phyloP scores from a whole-genome alignment of 2,797 vertebrate species.

The Pantherophis alleghaniensis region DNA sequence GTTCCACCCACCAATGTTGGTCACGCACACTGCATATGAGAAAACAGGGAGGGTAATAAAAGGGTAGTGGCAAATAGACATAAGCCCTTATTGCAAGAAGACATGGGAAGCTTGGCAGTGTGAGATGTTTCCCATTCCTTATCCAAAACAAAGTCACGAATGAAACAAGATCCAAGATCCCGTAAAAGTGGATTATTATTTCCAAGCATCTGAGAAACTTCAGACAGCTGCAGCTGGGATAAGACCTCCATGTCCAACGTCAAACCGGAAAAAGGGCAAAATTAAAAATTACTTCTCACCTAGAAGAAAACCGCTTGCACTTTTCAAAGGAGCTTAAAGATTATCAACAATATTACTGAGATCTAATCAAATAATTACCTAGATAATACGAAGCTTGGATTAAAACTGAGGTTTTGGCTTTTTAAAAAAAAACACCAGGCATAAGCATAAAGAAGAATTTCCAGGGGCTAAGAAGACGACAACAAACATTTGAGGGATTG shows the following conservation, averaged over 20 bases:
- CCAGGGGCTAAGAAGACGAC: neutral
- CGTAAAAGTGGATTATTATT: slow-evolving; percentile 39
- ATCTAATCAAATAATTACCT: neutral
- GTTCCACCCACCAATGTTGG: slow-evolving; percentile 21
- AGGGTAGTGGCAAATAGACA: fast-evolving
- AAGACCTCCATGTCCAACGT: neutral
- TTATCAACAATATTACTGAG: fast-evolving
- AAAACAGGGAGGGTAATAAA: fast-evolving
- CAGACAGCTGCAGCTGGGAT: slow-evolving; percentile 39
- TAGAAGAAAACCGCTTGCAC: fast-evolving
- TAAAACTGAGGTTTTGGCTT: slow-evolving; percentile 1
- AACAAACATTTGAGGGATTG: neutral
- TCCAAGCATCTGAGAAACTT: slow-evolving; percentile 48
- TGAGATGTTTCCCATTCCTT: neutral
- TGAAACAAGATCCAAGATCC: slow-evolving; percentile 45
- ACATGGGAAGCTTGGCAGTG: fast-evolving
- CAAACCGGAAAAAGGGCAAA: slow-evolving; percentile 8
- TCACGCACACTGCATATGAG: neutral
- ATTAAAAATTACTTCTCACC: neutral
- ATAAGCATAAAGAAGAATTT: neutral
- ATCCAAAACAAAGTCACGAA: slow-evolving; percentile 23
- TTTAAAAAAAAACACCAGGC: neutral
- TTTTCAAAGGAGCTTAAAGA: fast-evolving
- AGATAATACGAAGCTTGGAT: neutral
- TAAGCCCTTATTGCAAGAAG: fast-evolving